Conservation (phyloP, 2,113 vertebrate genomes). For the Oophaga pumilio region DNA sequence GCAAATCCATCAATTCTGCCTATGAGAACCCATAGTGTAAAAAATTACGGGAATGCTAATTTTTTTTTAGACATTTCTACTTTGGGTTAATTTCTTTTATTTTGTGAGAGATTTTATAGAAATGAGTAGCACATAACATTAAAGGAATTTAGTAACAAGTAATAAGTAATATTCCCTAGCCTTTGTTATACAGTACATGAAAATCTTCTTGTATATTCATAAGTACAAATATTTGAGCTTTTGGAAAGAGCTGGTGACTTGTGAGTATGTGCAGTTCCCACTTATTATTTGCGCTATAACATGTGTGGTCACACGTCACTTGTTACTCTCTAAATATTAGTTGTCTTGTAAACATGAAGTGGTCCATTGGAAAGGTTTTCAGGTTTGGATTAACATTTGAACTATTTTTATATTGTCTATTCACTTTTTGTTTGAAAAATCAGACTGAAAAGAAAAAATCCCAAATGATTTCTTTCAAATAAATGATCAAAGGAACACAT, state of each 20-base stretch:
- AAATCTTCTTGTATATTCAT: constrained; percentile 34
- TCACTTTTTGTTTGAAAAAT: background rate
- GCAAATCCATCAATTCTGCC: too few species aligned
- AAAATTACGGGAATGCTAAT: too few species aligned
- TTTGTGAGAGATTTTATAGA: background rate
- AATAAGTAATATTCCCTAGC: background rate
- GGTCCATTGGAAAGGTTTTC: constrained; percentile 12
- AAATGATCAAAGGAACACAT: too few species aligned
- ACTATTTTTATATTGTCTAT: background rate
- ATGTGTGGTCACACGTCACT: constrained; percentile 47
- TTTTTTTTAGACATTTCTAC: too few species aligned
- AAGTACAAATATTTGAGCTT: constrained; percentile 36
- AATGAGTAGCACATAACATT: background rate
- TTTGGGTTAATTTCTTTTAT: background rate
- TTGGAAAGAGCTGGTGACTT: constrained; percentile 18
- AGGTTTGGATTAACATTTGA: background rate
- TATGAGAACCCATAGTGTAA: too few species aligned
- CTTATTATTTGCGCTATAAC: constrained; percentile 31
- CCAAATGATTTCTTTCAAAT: too few species aligned
- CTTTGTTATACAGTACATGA: background rate
- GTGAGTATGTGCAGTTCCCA: constrained; percentile 1
- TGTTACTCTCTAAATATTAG: constrained; percentile 45
- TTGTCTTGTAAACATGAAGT: constrained; percentile 14
- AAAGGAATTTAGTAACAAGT: background rate
- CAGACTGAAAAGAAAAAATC: too few species aligned